These are phyloP conservation scores for Oryctolagus cuniculus DNA, from an alignment of 2,113 vertebrate species.

Conservation along the genomic window mOryCun1.1 NC_091435.1:91682001-91682500, in stretches of 20 bases:
- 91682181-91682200: neutral
- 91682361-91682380: neutral
- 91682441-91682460: slow-evolving; percentile 23
- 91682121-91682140: neutral
- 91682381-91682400: neutral
- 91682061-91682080: neutral
- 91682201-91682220: neutral
- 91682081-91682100: neutral
- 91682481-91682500: neutral
- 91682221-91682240: neutral
- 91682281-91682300: neutral
- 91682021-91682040: neutral
- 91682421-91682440: neutral
- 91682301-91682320: neutral
- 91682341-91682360: neutral
- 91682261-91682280: neutral
- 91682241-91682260: neutral
- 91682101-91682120: neutral
- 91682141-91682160: neutral
- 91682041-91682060: neutral
- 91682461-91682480: neutral
- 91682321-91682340: neutral
- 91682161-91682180: neutral
- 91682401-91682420: slow-evolving; percentile 24
- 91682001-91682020: neutral